phyloP scores from a whole-genome alignment of 2,888 invertebrate genomes.

The Pristionchus japonicus region DNA sequence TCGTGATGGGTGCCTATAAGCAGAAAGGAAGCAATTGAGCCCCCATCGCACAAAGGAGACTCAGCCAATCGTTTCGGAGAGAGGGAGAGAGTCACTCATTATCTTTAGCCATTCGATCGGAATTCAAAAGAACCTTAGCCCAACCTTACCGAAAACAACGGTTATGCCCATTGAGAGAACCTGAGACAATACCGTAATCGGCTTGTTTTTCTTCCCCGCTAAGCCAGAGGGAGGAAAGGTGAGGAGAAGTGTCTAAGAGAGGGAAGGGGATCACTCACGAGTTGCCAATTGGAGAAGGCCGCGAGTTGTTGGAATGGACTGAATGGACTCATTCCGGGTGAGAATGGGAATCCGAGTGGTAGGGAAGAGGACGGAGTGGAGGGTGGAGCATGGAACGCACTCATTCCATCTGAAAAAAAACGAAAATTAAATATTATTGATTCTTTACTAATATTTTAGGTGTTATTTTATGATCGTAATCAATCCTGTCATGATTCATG shows the following conservation, averaged over 20 bases:
- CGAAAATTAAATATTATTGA: not conserved
- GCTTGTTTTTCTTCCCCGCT: not conserved
- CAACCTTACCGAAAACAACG: not conserved
- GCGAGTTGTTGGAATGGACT: not conserved
- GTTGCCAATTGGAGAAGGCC: not conserved
- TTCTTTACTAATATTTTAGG: not conserved
- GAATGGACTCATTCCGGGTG: conserved; percentile 4
- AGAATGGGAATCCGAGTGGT: not conserved
- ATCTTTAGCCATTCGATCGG: not conserved
- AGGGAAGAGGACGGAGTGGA: not conserved
- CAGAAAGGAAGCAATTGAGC: conserved; percentile 30
- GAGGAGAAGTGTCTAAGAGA: not conserved
- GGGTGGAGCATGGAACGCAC: conserved; percentile 18
- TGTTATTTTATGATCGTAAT: not conserved
- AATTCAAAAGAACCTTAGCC: conserved; percentile 11
- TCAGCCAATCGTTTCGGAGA: conserved; percentile 8
- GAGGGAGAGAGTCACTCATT: conserved; percentile 19
- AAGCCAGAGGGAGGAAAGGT: not conserved
- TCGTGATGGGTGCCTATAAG: conserved; percentile 26
- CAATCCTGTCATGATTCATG: not conserved
- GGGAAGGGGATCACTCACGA: not conserved
- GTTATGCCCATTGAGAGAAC: not conserved
- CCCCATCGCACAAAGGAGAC: not conserved
- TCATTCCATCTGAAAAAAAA: not conserved
- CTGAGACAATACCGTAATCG: conserved; percentile 28